These are phyloP conservation scores for Zoanthus gigantus DNA, from an alignment of 92 coral and sea anemone species.

Conservation along the genomic window DNA sequence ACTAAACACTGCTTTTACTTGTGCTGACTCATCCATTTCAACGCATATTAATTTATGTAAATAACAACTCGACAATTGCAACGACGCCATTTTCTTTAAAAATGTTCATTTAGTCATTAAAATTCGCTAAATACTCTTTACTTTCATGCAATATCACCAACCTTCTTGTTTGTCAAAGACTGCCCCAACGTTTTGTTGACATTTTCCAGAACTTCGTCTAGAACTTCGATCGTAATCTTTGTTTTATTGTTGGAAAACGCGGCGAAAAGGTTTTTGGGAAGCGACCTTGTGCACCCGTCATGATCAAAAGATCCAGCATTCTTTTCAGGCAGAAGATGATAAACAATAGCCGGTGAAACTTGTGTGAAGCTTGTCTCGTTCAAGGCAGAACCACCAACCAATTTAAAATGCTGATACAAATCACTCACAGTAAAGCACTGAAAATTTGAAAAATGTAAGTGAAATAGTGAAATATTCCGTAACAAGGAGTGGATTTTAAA, in stretches of 20 bases:
- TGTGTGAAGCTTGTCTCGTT: slow-evolving; percentile 26
- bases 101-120: not conserved
- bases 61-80: not conserved
- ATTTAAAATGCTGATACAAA: slow-evolving; percentile 40
- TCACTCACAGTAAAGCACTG: slow-evolving; percentile 51
- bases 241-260: slow-evolving; percentile 34
- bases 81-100: not conserved
- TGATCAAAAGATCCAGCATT: slow-evolving; percentile 51
- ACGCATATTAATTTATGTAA: not conserved
- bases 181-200: slow-evolving; percentile 24
- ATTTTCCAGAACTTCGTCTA: slow-evolving; percentile 25
- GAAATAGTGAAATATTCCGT: not conserved
- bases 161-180: slow-evolving; percentile 29
- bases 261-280: slow-evolving; percentile 52
- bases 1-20: too few relatives aligned
- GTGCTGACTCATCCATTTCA: not conserved
- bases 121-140: not conserved
- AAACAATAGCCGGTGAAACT: slow-evolving; percentile 70
- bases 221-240: not conserved
- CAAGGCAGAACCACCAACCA: not conserved
- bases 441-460: not conserved
- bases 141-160: not conserved
- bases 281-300: slow-evolving; percentile 43
- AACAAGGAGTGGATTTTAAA: not conserved
- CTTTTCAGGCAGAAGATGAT: slow-evolving; percentile 70